These are phyloP conservation scores for Ctenopoma kingsleyae DNA, from an alignment of 2,797 vertebrate species.

Conservation along the genomic window DNA sequence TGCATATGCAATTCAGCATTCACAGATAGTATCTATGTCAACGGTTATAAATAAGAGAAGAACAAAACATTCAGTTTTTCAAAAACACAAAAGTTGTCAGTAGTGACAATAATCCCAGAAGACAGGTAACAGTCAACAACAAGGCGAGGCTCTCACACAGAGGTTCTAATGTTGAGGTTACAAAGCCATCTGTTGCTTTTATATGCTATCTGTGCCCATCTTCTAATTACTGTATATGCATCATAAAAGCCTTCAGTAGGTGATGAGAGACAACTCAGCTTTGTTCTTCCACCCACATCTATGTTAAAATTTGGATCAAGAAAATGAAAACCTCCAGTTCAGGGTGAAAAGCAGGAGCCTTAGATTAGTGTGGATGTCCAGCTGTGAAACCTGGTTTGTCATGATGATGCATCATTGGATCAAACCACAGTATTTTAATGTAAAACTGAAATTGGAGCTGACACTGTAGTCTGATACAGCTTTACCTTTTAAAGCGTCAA, in stretches of 20 bases:
- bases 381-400: not conserved
- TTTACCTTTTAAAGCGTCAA: conserved; percentile 26
- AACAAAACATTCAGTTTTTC: not conserved
- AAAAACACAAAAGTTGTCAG: not conserved
- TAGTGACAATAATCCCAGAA: not conserved
- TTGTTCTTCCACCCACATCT: not conserved
- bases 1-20: not conserved
- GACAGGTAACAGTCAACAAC: not conserved
- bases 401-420: not conserved
- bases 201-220: not conserved
- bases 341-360: not conserved
- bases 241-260: not conserved
- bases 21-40: not conserved
- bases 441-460: conserved; percentile 23
- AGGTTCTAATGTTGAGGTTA: not conserved
- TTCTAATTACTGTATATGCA: not conserved
- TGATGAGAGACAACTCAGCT: not conserved
- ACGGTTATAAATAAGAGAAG: not conserved
- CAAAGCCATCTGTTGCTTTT: not conserved
- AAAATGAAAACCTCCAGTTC: not conserved
- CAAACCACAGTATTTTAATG: not conserved
- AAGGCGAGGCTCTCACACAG: not conserved
- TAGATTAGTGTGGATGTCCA: not conserved
- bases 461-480: conserved; percentile 11
- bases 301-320: too few relatives aligned